These are phyloP conservation scores for Vimba vimba DNA, from an alignment of 2,113 vertebrate genomes.

Conservation along the genomic window DNA sequence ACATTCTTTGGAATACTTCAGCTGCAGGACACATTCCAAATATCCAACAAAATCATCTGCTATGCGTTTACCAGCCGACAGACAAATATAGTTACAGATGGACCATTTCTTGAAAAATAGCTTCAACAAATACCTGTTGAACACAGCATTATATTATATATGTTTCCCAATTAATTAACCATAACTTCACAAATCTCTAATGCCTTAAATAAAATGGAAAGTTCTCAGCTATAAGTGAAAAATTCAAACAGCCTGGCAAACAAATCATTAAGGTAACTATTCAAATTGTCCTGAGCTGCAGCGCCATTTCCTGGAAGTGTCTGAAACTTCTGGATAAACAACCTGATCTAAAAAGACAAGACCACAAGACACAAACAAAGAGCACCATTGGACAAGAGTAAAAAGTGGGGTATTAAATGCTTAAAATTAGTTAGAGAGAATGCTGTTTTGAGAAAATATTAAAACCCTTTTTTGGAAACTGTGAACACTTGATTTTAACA, in stretches of 20 bases:
- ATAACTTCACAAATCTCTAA: background rate
- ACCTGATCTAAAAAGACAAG: conserved; percentile 45
- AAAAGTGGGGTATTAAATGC: background rate
- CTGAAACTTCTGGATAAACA: conserved; percentile 39
- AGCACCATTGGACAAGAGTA: conserved; percentile 2
- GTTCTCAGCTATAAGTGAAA: background rate
- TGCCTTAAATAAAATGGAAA: conserved; percentile 18
- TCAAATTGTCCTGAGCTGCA: conserved; percentile 52
- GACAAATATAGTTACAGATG: conserved; percentile 3
- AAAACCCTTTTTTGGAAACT: background rate
- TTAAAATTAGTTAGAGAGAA: background rate
- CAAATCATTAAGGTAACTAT: conserved; percentile 55
- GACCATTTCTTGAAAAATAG: background rate
- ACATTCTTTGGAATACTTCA: conserved; percentile 10
- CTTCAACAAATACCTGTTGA: background rate
- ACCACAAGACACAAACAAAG: conserved; percentile 15
- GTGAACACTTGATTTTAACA: no score
- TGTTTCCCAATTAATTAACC: background rate
- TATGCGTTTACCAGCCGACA: conserved; percentile 8
- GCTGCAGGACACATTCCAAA: conserved; percentile 5
- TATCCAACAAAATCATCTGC: conserved; percentile 1
- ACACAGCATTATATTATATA: background rate
- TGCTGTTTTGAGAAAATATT: background rate
- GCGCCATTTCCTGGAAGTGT: conserved; percentile 33
- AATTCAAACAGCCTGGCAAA: conserved; percentile 41